phyloP scores from a whole-genome alignment of 2,113 vertebrate genomes.

The Progne subis region DNA sequence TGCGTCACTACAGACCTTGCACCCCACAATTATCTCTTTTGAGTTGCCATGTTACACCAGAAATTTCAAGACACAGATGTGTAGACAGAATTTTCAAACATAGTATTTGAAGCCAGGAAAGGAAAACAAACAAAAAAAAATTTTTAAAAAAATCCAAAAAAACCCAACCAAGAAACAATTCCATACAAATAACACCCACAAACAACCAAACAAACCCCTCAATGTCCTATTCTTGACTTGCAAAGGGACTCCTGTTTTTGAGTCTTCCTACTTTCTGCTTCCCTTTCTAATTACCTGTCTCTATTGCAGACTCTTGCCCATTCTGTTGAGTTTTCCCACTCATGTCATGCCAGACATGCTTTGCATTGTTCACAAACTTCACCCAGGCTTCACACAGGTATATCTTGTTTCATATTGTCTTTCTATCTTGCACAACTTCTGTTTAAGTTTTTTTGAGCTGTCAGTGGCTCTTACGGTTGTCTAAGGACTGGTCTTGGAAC shows the following conservation, averaged over 20 bases:
- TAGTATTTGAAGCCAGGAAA: not conserved
- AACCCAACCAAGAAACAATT: not conserved
- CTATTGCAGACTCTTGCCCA: not conserved
- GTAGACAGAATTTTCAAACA: not conserved
- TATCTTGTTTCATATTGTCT: not conserved
- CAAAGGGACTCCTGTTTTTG: not conserved
- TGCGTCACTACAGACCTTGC: fast-evolving
- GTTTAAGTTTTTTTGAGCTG: not conserved
- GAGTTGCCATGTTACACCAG: not conserved
- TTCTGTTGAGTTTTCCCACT: not conserved
- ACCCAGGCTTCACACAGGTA: not conserved
- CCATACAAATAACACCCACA: fast-evolving
- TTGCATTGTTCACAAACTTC: not conserved
- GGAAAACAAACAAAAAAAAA: not conserved
- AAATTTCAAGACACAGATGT: not conserved
- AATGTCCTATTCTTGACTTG: not conserved
- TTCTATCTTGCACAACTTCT: not conserved
- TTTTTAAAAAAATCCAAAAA: not conserved
- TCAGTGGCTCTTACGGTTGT: not conserved
- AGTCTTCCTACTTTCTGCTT: not conserved
- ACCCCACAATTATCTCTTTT: not conserved
- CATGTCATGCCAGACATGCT: not conserved
- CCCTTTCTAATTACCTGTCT: not conserved
- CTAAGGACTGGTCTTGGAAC: not conserved
- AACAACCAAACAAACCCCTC: fast-evolving